phyloP scores from a whole-genome alignment of 1,140 invertebrate genomes.

The Thereuonema tuberculata region DNA sequence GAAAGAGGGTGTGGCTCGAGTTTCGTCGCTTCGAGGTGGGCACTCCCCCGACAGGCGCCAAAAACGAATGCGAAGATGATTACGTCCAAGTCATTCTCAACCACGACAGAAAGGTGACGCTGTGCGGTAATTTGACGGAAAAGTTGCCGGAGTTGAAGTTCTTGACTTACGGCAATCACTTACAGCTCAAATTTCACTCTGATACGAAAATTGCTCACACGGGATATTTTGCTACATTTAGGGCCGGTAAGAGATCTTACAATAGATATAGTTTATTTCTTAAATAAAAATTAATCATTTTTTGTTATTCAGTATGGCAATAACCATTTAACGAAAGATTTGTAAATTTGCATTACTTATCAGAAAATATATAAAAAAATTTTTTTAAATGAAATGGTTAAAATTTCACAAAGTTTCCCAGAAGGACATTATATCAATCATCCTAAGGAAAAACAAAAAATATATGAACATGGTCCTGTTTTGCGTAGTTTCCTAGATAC shows the following conservation, averaged over 20 bases:
- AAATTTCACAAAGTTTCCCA: too few relatives aligned
- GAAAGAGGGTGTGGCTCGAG: constrained; percentile 48
- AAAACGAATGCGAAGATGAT: not conserved
- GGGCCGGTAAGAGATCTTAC: constrained; percentile 38
- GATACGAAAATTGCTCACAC: constrained; percentile 39
- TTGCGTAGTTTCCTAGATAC: too few relatives aligned
- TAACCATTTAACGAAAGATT: too few relatives aligned
- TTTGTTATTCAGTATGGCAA: too few relatives aligned
- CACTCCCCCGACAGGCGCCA: constrained; percentile 3
- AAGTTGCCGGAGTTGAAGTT: constrained; percentile 29
- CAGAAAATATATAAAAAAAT: too few relatives aligned
- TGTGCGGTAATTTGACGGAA: constrained; percentile 20
- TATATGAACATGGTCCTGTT: too few relatives aligned
- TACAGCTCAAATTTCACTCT: constrained; percentile 42
- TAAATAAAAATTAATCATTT: too few relatives aligned
- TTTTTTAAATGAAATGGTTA: too few relatives aligned
- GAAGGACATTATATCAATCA: too few relatives aligned
- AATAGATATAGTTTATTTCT: too few relatives aligned
- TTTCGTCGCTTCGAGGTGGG: constrained; percentile 42
- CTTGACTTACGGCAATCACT: constrained; percentile 40
- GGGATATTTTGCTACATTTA: constrained; percentile 45
- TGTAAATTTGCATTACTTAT: too few relatives aligned
- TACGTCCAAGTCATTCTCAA: not conserved
- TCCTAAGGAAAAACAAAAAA: too few relatives aligned
- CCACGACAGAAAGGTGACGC: constrained; percentile 16